Conservation (phyloP, 2,888 invertebrate genomes). For the Thysanoteuthis rhombus region DNA sequence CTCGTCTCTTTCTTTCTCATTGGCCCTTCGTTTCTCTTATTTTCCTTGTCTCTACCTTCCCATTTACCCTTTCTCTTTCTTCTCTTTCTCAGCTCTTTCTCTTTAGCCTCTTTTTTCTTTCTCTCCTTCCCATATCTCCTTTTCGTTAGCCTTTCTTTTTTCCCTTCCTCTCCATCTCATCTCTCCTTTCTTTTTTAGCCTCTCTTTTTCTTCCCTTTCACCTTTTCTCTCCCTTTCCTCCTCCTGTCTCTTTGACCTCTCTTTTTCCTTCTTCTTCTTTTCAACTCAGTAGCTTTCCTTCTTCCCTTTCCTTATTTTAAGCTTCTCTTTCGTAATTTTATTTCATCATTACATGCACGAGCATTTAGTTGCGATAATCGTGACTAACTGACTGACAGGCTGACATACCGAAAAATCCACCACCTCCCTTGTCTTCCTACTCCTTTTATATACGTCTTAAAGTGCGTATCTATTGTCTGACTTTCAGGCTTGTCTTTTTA, state of each 20-base stretch:
- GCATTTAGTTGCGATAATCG: too few species aligned
- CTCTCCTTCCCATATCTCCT: not conserved
- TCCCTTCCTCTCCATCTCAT: not conserved
- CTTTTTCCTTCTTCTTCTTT: not conserved
- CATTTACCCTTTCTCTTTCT: too few species aligned
- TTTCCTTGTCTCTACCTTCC: not conserved
- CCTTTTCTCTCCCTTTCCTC: not conserved
- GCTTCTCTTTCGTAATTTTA: too few species aligned
- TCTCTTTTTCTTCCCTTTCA: not conserved
- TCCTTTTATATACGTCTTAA: not conserved
- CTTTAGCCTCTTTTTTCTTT: not conserved
- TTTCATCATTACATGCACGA: too few species aligned
- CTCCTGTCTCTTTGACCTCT: not conserved
- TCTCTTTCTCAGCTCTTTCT: too few species aligned
- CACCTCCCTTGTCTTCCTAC: too few species aligned
- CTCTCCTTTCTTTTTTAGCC: not conserved
- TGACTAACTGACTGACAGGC: too few species aligned
- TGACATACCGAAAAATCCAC: too few species aligned
- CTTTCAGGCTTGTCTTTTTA: not conserved
- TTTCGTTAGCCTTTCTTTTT: not conserved
- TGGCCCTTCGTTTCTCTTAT: not conserved
- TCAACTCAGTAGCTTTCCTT: not conserved
- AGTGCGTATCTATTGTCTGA: not conserved
- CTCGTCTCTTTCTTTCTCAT: not conserved
- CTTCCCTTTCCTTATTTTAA: not conserved